Conservation (phyloP, 2,797 vertebrate species). For the Steatocranus sp. region DNA sequence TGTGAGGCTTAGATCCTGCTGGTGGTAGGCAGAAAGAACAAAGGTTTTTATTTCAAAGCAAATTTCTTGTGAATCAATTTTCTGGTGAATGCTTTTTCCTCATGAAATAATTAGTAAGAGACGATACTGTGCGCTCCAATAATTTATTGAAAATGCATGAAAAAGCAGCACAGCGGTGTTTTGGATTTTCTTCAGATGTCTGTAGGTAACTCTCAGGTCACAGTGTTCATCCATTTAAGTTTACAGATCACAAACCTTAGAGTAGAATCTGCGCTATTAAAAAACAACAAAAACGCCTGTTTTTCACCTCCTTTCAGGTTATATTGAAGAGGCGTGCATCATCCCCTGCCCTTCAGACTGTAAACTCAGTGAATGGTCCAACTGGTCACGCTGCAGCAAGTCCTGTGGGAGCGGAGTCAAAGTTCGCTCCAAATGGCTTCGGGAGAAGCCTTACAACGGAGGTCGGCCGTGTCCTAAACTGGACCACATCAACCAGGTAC, state of each 20-base stretch:
- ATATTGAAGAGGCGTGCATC: slow-evolving; percentile 97
- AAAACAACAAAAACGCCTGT: rapidly evolving
- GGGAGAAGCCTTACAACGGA: slow-evolving; percentile 96
- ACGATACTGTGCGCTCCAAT: neutral
- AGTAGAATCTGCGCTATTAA: neutral
- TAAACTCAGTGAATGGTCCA: slow-evolving; percentile 98
- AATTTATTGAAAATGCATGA: neutral
- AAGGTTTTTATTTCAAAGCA: slow-evolving; percentile 9
- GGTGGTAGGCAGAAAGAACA: neutral
- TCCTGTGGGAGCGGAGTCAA: slow-evolving; percentile 97
- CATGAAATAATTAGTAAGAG: neutral
- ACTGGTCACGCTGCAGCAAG: slow-evolving; percentile 98
- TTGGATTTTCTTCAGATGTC: neutral
- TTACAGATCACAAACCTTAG: neutral
- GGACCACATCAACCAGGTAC: slow-evolving; percentile 95
- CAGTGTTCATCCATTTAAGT: neutral
- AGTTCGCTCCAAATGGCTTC: slow-evolving; percentile 95
- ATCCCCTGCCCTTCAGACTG: slow-evolving; percentile 97
- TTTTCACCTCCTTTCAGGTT: slow-evolving; percentile 73
- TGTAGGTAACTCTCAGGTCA: neutral
- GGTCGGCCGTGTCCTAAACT: slow-evolving; percentile 96
- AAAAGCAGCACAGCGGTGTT: neutral
- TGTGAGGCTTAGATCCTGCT: neutral
- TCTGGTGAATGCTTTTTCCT: neutral
- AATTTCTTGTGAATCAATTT: neutral